Base-by-base conservation (phyloP, 2,113 vertebrate genomes). In the Grammomys surdaster region DNA sequence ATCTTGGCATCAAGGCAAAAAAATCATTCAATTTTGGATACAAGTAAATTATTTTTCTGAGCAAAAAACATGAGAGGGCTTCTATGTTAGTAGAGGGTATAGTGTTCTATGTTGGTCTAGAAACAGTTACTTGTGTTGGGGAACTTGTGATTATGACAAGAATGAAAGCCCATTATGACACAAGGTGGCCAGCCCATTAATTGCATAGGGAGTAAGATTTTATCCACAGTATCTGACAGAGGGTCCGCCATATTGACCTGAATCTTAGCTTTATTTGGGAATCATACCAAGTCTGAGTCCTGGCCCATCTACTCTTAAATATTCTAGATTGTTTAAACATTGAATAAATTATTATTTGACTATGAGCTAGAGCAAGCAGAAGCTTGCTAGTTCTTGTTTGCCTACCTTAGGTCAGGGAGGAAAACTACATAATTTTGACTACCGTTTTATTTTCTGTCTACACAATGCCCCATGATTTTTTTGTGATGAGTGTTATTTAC, bases 401-500 rank as follows among this genome's bases (percentile, higher is more conserved):
- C 28, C 77, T 96, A 28, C 5, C 36, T 46, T 20, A 81, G 26
- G 20, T 48, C 51, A 77, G 60, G 24, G 69, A 86, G 43, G 51
- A 60, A 56, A 17, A 82, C 85, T 22, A 31, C 4, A 88, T 46
- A 31, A 70, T 56, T 40, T 12, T 91, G 81, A 56, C 20, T 69
- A 85, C 31, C 77, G 80, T n/a, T 14, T 95, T 24, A 81, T 91
- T 40, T 76, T 84, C 43, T 20, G 28, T 85, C 5, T 91, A 54
- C 17, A 77, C 67, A 85, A 93, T 91, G 43, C 36, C 13, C 69
- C 36, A 60, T 72, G 31, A 88, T 67, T 67, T 69, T 72, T 88
- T 72, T 88, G 13, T 84, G 75, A 96, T 94, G 91, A 81, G 85
- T 33, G 43, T 36, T 95, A 4, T 43, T 93, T 93, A 3, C 20